Base-by-base conservation (phyloP, 2,113 vertebrate species). In the Spea bombifrons region DNA sequence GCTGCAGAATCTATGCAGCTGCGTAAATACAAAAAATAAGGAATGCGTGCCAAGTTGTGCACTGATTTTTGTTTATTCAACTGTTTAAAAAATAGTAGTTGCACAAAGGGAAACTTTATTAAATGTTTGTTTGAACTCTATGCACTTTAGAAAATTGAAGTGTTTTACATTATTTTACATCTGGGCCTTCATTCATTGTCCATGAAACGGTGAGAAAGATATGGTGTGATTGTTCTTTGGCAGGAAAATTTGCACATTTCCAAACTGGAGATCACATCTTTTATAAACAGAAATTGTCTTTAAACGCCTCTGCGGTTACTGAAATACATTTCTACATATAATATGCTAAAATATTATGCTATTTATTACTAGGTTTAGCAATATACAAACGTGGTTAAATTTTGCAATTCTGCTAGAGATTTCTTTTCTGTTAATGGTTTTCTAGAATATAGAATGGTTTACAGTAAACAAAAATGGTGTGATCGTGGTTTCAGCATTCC, bases 181-280 rank as follows among this genome's bases (percentile, higher is more conserved):
- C 75, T 77, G 75, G 61, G 66, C 16, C 66, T 71, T 77, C 53
- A 45, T 71, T 76, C 4, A 76, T 76, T 70, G 15, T 77, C 46
- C 8, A 30, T 77, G 75, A 77, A 77, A 63, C 44, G 59, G 67
- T 77, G 75, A 70, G 75, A 55, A 76, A 45, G 75, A 76, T 57
- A 70, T 30, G 49, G 55, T 70, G 55, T 48, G 75, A 70, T 69
- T 50, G 75, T 48, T 71, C 16, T 53, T 70, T 77, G 75, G 75
- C 75, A 69, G 65, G 46, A 76, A 57, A 43, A 15, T 76, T 69
- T 47, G 66, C 13, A 67, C 49, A 69, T 68, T 68, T 76, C 69
- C 69, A 69, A 70, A 76, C 66, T 69, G 59, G 9, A 70, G 66
- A 77, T 77, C 75, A 50, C 53, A 77, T 77, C 53, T 69, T 76